Conservation (phyloP, 2,797 vertebrate species). For the Glossophaga mutica region DNA sequence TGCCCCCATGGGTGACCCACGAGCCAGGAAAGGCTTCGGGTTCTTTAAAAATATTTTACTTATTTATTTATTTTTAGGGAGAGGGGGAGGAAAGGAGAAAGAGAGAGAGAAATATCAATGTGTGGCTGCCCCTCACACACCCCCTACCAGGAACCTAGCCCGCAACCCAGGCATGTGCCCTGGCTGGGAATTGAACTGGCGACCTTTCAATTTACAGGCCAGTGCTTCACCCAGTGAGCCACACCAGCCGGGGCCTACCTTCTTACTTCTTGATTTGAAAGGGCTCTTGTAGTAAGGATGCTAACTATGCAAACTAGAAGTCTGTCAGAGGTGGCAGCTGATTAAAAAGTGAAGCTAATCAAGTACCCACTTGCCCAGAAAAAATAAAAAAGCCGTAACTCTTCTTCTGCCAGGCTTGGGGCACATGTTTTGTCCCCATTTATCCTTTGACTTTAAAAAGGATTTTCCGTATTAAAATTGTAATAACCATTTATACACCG, state of each 20-base stretch:
- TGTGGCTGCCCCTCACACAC: no score
- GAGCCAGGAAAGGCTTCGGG: background rate
- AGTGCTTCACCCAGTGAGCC: no score
- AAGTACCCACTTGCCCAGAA: background rate
- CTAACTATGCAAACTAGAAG: background rate
- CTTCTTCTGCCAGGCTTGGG: background rate
- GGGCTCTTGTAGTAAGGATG: background rate
- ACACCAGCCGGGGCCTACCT: background rate
- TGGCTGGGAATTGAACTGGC: no score
- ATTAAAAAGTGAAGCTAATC: background rate
- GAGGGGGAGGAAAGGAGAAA: background rate
- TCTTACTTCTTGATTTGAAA: background rate
- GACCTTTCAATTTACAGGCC: no score
- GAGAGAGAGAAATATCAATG: background rate
- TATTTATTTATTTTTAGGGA: background rate
- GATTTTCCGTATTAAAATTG: background rate
- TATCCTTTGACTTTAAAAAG: background rate
- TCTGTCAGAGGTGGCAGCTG: background rate
- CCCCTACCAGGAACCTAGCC: no score
- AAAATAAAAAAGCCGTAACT: background rate
- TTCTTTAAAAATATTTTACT: no score
- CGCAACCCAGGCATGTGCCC: no score
- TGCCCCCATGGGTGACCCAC: rapidly evolving
- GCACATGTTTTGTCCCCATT: background rate
- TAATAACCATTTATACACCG: background rate